These are phyloP conservation scores for Cynopterus sphinx DNA, from an alignment of 2,797 vertebrate genomes.

Conservation along the genomic window DNA sequence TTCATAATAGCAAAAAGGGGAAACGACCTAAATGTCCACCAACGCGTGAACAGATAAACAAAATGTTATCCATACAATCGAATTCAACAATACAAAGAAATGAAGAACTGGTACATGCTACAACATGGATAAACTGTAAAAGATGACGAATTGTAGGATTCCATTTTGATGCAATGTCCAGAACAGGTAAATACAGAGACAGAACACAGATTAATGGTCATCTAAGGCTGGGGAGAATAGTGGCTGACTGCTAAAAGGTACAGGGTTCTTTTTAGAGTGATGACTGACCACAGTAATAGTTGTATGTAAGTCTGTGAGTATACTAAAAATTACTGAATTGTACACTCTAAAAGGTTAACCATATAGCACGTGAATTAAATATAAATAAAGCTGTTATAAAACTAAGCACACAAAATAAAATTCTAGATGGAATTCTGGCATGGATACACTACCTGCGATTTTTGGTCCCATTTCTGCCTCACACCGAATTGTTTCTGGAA, in stretches of 20 bases:
- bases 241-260: rapidly evolving
- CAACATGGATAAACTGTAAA: not conserved
- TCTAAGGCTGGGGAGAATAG: not conserved
- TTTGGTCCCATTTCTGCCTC: constrained; percentile 99
- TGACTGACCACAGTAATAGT: rapidly evolving
- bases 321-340: not conserved
- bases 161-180: not conserved
- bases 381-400: not conserved
- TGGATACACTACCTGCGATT: constrained; percentile 91
- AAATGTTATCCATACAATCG: not conserved
- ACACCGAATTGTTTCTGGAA: constrained; percentile 99
- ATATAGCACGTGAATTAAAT: rapidly evolving
- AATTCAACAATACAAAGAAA: not conserved
- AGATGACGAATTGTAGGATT: not conserved
- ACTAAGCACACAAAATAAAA: not conserved
- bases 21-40: not conserved
- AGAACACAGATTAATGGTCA: rapidly evolving
- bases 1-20: not conserved
- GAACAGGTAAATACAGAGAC: not conserved
- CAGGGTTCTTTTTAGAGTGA: not conserved
- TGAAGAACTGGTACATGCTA: rapidly evolving
- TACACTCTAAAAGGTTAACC: not conserved
- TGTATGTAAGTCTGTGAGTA: not conserved
- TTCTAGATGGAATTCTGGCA: not conserved
- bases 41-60: rapidly evolving